A percentile compares a stretch with the other conserved stretches of the same genome.
phyloP scores from a whole-genome alignment of 2,113 vertebrate species.

The Erinaceus europaeus region DNA sequence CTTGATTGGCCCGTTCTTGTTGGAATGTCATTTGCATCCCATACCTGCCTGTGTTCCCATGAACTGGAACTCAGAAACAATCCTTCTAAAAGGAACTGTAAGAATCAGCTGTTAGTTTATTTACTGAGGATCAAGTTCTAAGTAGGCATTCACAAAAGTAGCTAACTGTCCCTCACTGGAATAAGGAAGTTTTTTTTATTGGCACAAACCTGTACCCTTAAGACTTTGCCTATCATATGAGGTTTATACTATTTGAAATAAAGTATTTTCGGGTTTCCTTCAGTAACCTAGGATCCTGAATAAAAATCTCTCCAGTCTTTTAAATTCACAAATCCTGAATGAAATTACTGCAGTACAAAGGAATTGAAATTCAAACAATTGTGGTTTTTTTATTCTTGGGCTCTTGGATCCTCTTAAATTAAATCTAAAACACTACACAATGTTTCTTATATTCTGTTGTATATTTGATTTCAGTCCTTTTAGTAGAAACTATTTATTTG shows the following conservation, averaged over 20 bases:
- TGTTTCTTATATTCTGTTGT: not conserved
- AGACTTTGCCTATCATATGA: not conserved
- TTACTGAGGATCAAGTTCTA: constrained; percentile 38
- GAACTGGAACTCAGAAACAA: constrained; percentile 65
- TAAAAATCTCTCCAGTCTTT: constrained; percentile 28
- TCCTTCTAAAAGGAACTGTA: constrained; percentile 22
- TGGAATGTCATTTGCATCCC: constrained; percentile 67
- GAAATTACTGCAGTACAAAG: constrained; percentile 10
- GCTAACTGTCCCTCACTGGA: not conserved
- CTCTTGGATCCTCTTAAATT: not conserved
- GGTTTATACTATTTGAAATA: not conserved
- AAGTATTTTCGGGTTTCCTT: constrained; percentile 5
- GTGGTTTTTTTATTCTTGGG: not conserved
- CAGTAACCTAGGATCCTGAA: not conserved
- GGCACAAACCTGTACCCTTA: not conserved
- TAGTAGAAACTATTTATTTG: not conserved
- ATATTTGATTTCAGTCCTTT: constrained; percentile 11
- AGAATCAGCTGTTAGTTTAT: constrained; percentile 45
- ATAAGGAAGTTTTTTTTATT: constrained; percentile 17
- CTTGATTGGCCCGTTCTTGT: constrained; percentile 38
- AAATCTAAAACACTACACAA: constrained; percentile 18
- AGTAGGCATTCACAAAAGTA: constrained; percentile 4
- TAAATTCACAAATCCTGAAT: not conserved
- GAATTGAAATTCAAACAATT: constrained; percentile 28
- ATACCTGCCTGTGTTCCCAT: constrained; percentile 50